Base-by-base conservation (phyloP, 2,797 vertebrate genomes). In the Parotocinclus haroldoi region DNA sequence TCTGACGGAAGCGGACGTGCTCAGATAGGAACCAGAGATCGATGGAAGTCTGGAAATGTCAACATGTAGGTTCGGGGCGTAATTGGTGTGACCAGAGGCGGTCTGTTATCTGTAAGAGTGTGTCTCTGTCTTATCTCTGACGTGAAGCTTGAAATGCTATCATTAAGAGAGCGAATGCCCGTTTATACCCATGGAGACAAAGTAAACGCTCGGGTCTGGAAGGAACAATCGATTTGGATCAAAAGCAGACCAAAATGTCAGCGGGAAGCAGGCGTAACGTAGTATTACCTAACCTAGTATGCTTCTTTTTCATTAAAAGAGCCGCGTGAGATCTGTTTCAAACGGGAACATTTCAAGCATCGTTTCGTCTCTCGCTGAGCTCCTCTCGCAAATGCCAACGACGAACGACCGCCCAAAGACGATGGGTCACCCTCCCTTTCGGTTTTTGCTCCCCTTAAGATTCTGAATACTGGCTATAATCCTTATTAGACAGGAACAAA, bases 21-120 rank as follows among this genome's bases (percentile, higher is more conserved):
- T 54, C 38, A n/a, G 72, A 53, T 51, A 60, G 69, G 74, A 70
- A 64, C 61, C 40, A 58, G 44, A 71, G 69, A 79, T 79, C 76
- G 66, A 76, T 76, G 68, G 37, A n/a, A 52, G 68, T 65, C 68
- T 79, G 76, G 75, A 79, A 79, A 78, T 63, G 75, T 79, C 74
- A 79, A 76, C 78, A 73, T 71, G 56, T 63, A 71, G 66, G 71
- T 61, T 66, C 49, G 45, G 27, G 42, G 44, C 49, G 39, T 76
- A 74, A 81, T 67, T 76, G 69, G 63, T n/a, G 56, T 19, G 18
- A 62, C 36, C 37, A 63, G 56, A 72, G 48, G 59, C 61, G 63
- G 44, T 71, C 58, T 48, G 39, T 68, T 74, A 79, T 77, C 77
- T 63, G 68, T 77, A n/a, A n/a, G 77, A 71, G 75, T 51, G 74